phyloP scores from a whole-genome alignment of 2,888 invertebrate species.

The Sinohyriopsis cumingii region DNA sequence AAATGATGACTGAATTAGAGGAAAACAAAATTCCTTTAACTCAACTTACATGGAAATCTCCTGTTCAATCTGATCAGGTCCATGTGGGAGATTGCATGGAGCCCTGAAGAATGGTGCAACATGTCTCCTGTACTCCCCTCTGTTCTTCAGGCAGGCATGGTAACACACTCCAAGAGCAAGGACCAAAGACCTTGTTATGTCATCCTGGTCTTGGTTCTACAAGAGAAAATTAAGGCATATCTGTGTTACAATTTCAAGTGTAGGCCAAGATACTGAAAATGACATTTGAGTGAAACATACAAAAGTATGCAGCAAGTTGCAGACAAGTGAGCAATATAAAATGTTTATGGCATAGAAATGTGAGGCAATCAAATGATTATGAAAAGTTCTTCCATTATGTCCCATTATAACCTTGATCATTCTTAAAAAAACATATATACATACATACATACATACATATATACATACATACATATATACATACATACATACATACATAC shows the following conservation, averaged over 20 bases:
- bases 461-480: not conserved
- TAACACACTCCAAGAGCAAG: constrained; percentile 65
- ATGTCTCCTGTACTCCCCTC: constrained; percentile 47
- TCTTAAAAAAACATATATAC: too few relatives aligned
- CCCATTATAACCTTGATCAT: too few relatives aligned
- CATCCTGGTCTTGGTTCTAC: constrained; percentile 5
- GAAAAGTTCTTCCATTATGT: too few relatives aligned
- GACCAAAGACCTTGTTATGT: constrained; percentile 53
- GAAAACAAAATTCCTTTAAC: not conserved
- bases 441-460: not conserved
- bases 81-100: constrained; percentile 44
- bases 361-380: too few relatives aligned
- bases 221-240: too few relatives aligned
- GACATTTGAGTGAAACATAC: too few relatives aligned
- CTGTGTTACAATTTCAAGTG: too few relatives aligned
- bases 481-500: too few relatives aligned
- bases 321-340: too few relatives aligned
- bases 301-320: too few relatives aligned
- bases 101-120: constrained; percentile 41
- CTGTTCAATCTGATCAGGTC: constrained; percentile 28
- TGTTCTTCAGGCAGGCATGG: constrained; percentile 54
- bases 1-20: not conserved
- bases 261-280: too few relatives aligned
- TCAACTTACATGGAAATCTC: constrained; percentile 22
- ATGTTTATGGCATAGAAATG: too few relatives aligned